Evolutionary conservation across 2,113 vertebrate genomes (phyloP).

Genomic region (Albula goreensis): DNA sequence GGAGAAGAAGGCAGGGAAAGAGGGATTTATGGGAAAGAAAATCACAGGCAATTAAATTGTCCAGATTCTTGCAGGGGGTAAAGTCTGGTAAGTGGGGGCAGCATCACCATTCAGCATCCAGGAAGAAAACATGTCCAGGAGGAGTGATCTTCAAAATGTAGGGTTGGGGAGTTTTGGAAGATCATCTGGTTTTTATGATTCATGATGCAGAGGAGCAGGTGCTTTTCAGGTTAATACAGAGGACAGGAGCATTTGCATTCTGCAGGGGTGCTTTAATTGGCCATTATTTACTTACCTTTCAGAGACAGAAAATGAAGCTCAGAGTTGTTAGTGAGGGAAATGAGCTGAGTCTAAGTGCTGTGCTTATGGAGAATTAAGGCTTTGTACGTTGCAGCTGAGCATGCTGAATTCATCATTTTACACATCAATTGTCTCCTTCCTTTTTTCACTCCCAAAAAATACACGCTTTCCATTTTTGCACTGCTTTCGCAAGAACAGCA

Average conservation of each 20-base stretch:
- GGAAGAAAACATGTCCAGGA: not conserved
- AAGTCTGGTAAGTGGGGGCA: slow-evolving; percentile 15
- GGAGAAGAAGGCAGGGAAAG: not conserved
- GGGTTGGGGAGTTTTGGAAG: slow-evolving; percentile 1
- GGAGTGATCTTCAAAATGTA: slow-evolving; percentile 13
- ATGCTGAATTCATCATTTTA: not conserved
- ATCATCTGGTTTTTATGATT: not conserved
- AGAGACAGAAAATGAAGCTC: slow-evolving; percentile 35
- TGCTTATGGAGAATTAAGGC: not conserved
- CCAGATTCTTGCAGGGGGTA: slow-evolving; percentile 21
- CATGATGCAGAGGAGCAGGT: not conserved
- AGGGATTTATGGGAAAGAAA: slow-evolving; percentile 29
- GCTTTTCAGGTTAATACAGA: not conserved
- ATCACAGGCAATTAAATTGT: slow-evolving; percentile 27
- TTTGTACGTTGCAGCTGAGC: not conserved
- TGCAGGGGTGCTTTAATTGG: slow-evolving; percentile 22
- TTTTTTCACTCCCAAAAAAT: not conserved
- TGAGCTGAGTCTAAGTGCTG: slow-evolving; percentile 1
- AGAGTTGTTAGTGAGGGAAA: slow-evolving; percentile 32
- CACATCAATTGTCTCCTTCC: not conserved
- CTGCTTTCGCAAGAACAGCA: not conserved
- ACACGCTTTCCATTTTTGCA: not conserved
- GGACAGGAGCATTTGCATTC: slow-evolving; percentile 6
- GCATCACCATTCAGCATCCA: slow-evolving; percentile 16
- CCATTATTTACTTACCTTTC: slow-evolving; percentile 28